phyloP scores from a whole-genome alignment of 2,888 invertebrate species.

The Drosophila kambysellisi region DNA sequence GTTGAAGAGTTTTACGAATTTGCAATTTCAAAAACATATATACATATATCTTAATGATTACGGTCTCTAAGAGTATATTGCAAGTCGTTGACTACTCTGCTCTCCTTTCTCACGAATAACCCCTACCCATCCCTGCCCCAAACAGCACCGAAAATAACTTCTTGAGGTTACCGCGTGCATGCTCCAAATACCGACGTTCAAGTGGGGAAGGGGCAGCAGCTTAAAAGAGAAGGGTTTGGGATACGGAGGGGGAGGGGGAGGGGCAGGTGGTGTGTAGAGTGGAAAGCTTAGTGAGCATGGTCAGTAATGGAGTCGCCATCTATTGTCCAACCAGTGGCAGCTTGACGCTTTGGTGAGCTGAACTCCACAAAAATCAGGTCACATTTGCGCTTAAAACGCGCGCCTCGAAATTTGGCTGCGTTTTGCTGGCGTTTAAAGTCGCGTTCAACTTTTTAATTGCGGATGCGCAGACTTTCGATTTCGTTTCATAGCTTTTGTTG shows the following conservation, averaged over 20 bases:
- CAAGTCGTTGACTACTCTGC: slow-evolving; percentile 11
- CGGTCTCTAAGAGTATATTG: slow-evolving; percentile 6
- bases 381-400: slow-evolving; percentile 18
- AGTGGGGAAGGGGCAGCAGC: slow-evolving; percentile 4
- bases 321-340: slow-evolving; percentile 26
- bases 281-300: slow-evolving; percentile 45
- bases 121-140: not conserved
- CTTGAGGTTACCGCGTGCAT: slow-evolving; percentile 49
- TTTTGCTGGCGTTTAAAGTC: slow-evolving; percentile 58
- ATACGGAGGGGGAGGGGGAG: fast-evolving
- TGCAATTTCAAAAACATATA: not conserved
- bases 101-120: not conserved
- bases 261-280: slow-evolving; percentile 5
- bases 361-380: slow-evolving; percentile 37
- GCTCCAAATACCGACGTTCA: slow-evolving; percentile 60
- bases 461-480: slow-evolving; percentile 80
- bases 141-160: slow-evolving; percentile 6
- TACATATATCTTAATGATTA: not conserved
- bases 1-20: not conserved
- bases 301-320: slow-evolving; percentile 45
- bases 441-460: slow-evolving; percentile 71
- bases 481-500: slow-evolving; percentile 52
- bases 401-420: slow-evolving; percentile 54
- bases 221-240: not conserved
- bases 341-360: not conserved